A percentile compares a stretch with the other conserved stretches of the same genome.
Evolutionary conservation across 2,113 vertebrate species (phyloP).

Genomic region (Cryptomyrus ogoouensis): DNA sequence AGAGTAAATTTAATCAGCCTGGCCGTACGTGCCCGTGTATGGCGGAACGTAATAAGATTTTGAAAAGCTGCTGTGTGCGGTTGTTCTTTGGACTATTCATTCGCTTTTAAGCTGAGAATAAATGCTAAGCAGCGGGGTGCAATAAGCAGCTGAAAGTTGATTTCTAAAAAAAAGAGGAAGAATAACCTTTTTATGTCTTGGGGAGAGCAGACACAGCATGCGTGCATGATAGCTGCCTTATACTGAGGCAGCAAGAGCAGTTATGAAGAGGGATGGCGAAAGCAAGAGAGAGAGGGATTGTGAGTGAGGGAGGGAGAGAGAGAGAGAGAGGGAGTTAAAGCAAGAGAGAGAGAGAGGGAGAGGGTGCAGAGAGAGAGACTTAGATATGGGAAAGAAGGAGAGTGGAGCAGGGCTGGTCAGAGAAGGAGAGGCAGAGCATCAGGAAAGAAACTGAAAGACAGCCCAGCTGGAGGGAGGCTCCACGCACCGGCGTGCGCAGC

Average conservation of each 20-base stretch:
- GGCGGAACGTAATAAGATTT: background rate
- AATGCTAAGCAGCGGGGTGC: background rate
- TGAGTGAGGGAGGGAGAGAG: slow-evolving; percentile 15
- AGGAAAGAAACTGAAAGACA: slow-evolving; percentile 22
- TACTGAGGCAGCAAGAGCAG: slow-evolving; percentile 16
- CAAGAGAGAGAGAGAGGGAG: slow-evolving; percentile 17
- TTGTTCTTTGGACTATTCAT: slow-evolving; percentile 3
- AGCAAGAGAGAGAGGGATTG: slow-evolving; percentile 18
- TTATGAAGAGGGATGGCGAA: background rate
- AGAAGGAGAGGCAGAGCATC: slow-evolving; percentile 21
- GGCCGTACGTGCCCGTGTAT: background rate
- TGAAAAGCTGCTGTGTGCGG: background rate
- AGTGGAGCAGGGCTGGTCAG: background rate
- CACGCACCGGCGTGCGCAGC: background rate
- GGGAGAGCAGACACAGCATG: background rate
- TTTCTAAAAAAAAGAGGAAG: background rate
- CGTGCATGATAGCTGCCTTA: background rate
- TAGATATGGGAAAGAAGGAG: background rate
- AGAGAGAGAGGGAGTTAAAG: slow-evolving; percentile 14
- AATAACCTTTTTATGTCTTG: slow-evolving; percentile 1
- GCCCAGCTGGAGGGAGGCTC: slow-evolving; percentile 21
- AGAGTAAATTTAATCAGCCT: slow-evolving; percentile 7
- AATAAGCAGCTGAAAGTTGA: slow-evolving; percentile 5
- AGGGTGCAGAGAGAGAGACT: background rate
- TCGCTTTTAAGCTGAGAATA: background rate